Percentiles rank a stretch among this genome's conserved stretches.
These are phyloP conservation scores for Lamellibrachia satsuma DNA, from an alignment of 2,888 invertebrate genomes.

Conservation along the genomic window DNA sequence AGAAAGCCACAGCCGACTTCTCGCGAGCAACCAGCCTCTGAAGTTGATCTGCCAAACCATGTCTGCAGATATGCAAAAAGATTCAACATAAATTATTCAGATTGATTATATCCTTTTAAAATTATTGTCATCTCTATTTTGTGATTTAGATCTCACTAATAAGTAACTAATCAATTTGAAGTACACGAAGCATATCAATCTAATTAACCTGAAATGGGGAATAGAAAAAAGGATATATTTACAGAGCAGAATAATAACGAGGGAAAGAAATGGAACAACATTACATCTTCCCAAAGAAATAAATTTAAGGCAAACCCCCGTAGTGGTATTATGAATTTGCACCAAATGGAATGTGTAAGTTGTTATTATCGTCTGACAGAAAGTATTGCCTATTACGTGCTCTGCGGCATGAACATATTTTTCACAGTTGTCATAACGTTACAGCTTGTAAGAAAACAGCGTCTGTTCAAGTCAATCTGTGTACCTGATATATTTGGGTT, in stretches of 20 bases:
- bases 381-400: neutral
- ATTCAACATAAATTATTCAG: neutral
- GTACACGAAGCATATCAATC: too few relatives aligned
- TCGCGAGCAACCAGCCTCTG: neutral
- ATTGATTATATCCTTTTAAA: neutral
- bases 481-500: neutral
- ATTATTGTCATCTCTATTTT: neutral
- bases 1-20: neutral
- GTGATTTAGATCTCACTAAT: neutral
- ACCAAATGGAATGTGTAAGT: neutral
- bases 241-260: too few relatives aligned
- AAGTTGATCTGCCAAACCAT: slow-evolving; percentile 17
- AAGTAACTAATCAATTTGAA: neutral
- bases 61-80: neutral
- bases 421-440: too few relatives aligned
- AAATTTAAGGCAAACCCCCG: too few relatives aligned
- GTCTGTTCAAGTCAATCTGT: neutral
- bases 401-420: neutral
- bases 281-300: too few relatives aligned
- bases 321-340: too few relatives aligned
- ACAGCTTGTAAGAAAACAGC: too few relatives aligned
- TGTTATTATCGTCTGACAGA: neutral
- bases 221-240: too few relatives aligned
- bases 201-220: too few relatives aligned
- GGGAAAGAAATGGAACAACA: too few relatives aligned